phyloP scores from a whole-genome alignment of 1,140 invertebrate species.

The Leptopilina clavipes region DNA sequence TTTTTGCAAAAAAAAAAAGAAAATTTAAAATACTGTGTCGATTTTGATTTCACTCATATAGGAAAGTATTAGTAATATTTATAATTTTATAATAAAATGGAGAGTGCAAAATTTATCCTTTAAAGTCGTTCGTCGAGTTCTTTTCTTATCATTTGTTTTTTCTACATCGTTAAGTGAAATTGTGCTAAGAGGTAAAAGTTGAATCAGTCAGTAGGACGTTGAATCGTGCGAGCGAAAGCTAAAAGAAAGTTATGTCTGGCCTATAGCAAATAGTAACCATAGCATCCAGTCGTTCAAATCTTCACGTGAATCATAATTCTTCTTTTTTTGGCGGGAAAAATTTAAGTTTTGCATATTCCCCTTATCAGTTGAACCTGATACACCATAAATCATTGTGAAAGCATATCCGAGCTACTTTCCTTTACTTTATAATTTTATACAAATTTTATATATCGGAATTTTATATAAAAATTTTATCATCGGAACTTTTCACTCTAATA shows the following conservation, averaged over 20 bases:
- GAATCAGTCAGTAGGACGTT: conserved; percentile 61
- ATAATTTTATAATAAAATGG: conserved; percentile 15
- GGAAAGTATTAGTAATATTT: too few species aligned
- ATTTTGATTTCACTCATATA: conserved; percentile 37
- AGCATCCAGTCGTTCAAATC: not conserved
- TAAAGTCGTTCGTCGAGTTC: conserved; percentile 37
- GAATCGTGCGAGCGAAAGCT: conserved; percentile 57
- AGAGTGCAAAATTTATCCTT: conserved; percentile 9
- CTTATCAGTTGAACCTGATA: not conserved
- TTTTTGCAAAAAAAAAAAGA: not conserved
- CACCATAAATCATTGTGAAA: conserved; percentile 13
- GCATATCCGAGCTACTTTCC: not conserved
- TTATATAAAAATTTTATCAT: not conserved
- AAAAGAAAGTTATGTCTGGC: conserved; percentile 62
- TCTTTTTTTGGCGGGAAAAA: not conserved
- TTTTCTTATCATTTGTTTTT: not conserved
- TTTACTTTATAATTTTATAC: not conserved
- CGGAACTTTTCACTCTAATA: too few species aligned
- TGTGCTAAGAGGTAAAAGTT: conserved; percentile 66
- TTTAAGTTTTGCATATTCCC: not conserved
- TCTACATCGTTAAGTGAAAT: conserved; percentile 55
- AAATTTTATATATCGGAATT: not conserved
- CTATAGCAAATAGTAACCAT: conserved; percentile 2
- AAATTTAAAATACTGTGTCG: too few species aligned
- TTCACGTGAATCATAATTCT: not conserved